These are phyloP conservation scores for Ceyx cyanopectus DNA, from an alignment of 2,113 vertebrate genomes.

Conservation along the genomic window DNA sequence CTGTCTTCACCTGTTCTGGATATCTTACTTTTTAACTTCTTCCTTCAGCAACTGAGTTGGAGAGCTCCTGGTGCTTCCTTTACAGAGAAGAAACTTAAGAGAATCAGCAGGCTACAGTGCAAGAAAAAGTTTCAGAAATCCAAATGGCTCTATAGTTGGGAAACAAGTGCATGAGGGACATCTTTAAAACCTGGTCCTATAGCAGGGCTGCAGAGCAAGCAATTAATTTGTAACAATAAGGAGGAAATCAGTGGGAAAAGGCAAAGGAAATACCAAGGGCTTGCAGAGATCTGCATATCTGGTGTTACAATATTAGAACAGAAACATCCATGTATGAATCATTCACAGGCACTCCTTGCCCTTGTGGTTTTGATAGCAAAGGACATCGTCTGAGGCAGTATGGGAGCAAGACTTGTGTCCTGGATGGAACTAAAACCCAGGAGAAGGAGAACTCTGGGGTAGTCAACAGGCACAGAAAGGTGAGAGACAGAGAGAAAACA, in stretches of 20 bases:
- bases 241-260: slow-evolving; percentile 12
- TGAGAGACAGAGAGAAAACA: not conserved
- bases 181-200: not conserved
- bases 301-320: not conserved
- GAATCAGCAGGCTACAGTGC: not conserved
- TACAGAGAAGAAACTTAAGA: not conserved
- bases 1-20: not conserved
- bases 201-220: not conserved
- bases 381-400: not conserved
- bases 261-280: slow-evolving; percentile 1
- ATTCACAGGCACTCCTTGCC: not conserved
- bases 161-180: not conserved
- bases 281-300: not conserved
- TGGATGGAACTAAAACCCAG: not conserved
- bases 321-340: not conserved
- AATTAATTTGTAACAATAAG: not conserved
- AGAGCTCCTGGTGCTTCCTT: not conserved
- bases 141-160: not conserved
- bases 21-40: not conserved
- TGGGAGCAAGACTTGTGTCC: not conserved
- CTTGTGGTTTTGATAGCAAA: not conserved
- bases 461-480: not conserved
- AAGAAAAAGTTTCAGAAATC: not conserved
- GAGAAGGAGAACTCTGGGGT: not conserved
- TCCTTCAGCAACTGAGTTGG: not conserved